Percentiles rank a stretch among this genome's conserved stretches.
phyloP scores from a whole-genome alignment of 2,888 invertebrate species.

The Formica aserva region DNA sequence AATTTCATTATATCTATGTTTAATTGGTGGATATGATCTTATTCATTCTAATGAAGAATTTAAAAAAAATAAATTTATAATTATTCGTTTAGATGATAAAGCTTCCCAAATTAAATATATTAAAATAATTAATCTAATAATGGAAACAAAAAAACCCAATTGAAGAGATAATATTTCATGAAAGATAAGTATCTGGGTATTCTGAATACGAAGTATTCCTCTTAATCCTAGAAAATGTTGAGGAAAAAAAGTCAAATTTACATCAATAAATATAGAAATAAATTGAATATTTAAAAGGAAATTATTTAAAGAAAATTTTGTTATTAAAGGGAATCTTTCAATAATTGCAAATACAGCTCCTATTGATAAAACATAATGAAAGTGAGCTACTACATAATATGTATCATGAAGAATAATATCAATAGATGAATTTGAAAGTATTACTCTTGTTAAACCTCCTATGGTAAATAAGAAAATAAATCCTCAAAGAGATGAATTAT shows the following conservation, averaged over 20 bases:
- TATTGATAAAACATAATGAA: slow-evolving; percentile 46
- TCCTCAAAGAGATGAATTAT: too few species aligned
- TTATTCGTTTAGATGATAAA: slow-evolving; percentile 83
- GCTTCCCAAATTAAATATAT: slow-evolving; percentile 90
- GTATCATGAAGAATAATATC: slow-evolving; percentile 39
- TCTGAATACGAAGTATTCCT: too few species aligned
- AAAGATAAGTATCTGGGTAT: too few species aligned
- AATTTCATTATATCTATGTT: slow-evolving; percentile 11
- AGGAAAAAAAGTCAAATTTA: slow-evolving; percentile 41
- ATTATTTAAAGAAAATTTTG: slow-evolving; percentile 35
- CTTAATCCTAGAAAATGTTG: background rate
- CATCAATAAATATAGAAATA: slow-evolving; percentile 12
- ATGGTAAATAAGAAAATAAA: too few species aligned
- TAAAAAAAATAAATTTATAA: slow-evolving; percentile 24
- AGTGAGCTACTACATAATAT: slow-evolving; percentile 85
- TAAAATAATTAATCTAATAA: slow-evolving; percentile 83
- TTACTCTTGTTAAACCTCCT: too few species aligned
- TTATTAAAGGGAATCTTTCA: slow-evolving; percentile 25
- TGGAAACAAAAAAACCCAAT: slow-evolving; percentile 53
- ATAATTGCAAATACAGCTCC: slow-evolving; percentile 34
- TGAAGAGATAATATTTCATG: too few species aligned
- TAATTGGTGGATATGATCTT: background rate
- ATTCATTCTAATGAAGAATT: background rate
- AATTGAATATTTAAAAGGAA: slow-evolving; percentile 43
- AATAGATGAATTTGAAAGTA: background rate